phyloP scores from a whole-genome alignment of 2,888 invertebrate species.

The Hipparchia semele region DNA sequence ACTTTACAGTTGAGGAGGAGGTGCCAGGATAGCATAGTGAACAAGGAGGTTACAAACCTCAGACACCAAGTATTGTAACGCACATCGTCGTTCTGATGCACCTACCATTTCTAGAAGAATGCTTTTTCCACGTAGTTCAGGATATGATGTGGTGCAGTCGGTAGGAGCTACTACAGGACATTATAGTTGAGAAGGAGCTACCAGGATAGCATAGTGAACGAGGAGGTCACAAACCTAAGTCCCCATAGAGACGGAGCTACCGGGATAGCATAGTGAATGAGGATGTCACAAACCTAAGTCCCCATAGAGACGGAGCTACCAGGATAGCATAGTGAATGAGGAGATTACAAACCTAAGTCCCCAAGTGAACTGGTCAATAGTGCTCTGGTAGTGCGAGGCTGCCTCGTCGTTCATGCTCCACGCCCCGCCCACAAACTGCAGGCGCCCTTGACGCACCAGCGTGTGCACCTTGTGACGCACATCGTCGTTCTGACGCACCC shows the following conservation, averaged over 20 bases:
- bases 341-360: constrained; percentile 81
- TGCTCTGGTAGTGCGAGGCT: constrained; percentile 86
- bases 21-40: neutral
- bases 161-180: neutral
- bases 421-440: constrained; percentile 90
- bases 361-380: constrained; percentile 89
- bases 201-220: constrained; percentile 15
- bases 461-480: constrained; percentile 83
- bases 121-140: constrained; percentile 90
- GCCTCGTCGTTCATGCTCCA: constrained; percentile 95
- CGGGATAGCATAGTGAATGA: constrained; percentile 15
- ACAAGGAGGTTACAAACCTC: constrained; percentile 57
- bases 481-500: constrained; percentile 86
- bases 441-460: constrained; percentile 87
- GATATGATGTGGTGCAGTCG: no score
- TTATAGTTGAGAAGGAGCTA: no score
- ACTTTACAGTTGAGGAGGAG: no score
- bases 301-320: neutral
- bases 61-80: constrained; percentile 87
- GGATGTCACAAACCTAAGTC: constrained; percentile 17
- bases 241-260: constrained; percentile 76
- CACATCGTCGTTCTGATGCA: constrained; percentile 83
- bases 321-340: constrained; percentile 16
- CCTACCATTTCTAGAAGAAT: constrained; percentile 94
- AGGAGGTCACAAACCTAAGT: constrained; percentile 69